These are phyloP conservation scores for Carpatolechia fugitivella DNA, from an alignment of 2,888 invertebrate genomes.

Conservation along the genomic window DNA sequence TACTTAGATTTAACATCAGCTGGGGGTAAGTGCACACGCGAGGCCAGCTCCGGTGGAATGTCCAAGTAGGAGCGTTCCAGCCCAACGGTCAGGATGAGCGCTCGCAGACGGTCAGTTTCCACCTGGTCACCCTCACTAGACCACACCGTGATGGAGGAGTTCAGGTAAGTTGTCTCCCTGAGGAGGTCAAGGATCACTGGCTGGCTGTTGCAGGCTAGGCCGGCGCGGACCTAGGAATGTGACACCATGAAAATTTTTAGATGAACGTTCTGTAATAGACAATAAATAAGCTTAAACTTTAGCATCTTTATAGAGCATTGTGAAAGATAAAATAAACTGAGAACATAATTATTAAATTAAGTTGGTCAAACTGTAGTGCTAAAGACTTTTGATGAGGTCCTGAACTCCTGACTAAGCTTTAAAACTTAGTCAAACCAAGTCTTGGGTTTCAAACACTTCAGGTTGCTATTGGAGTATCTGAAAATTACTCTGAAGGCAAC, in stretches of 20 bases:
- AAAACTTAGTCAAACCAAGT: too few relatives aligned
- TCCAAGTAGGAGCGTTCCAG: slow-evolving; percentile 86
- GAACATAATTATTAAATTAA: too few relatives aligned
- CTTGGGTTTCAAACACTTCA: too few relatives aligned
- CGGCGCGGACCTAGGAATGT: slow-evolving; percentile 59
- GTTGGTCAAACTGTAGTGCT: too few relatives aligned
- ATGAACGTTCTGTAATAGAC: too few relatives aligned
- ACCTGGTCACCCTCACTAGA: slow-evolving; percentile 83
- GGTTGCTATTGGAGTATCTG: too few relatives aligned
- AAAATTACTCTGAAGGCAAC: too few relatives aligned
- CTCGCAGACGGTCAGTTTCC: slow-evolving; percentile 81
- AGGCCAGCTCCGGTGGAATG: slow-evolving; percentile 82
- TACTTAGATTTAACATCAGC: slow-evolving; percentile 45
- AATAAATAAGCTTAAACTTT: too few relatives aligned
- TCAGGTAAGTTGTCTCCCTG: slow-evolving; percentile 64
- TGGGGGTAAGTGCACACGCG: slow-evolving; percentile 69
- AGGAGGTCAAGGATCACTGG: slow-evolving; percentile 81
- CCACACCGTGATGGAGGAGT: slow-evolving; percentile 90
- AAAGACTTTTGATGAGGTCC: too few relatives aligned
- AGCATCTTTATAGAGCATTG: too few relatives aligned
- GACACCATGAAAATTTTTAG: background rate
- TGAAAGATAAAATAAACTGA: too few relatives aligned
- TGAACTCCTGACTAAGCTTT: too few relatives aligned
- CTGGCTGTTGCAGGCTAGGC: slow-evolving; percentile 82
- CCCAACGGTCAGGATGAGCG: slow-evolving; percentile 83